A percentile compares a stretch with the other conserved stretches of the same genome.
These are phyloP conservation scores for Gonatopus flavifemur DNA, from an alignment of 1,140 invertebrate genomes.

Conservation along the genomic window DNA sequence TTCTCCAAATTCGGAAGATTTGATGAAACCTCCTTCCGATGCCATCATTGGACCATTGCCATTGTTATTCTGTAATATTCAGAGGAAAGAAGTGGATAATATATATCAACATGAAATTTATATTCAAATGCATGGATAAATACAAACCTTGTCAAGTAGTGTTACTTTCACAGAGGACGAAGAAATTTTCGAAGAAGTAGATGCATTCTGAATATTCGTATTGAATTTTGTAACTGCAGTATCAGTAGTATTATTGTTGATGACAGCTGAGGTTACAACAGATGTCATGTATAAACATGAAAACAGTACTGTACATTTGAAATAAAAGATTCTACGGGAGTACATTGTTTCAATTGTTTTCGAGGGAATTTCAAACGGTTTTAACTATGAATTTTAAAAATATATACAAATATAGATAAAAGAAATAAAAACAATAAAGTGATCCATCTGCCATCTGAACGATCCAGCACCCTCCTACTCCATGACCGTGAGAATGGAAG, in stretches of 20 bases:
- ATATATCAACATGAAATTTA: neutral
- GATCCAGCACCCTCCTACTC: no score
- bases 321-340: conserved; percentile 10
- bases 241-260: conserved; percentile 16
- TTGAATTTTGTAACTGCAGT: neutral
- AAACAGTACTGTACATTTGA: conserved; percentile 11
- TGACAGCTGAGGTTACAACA: conserved; percentile 31
- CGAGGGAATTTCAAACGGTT: neutral
- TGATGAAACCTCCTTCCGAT: conserved; percentile 22
- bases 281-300: conserved; percentile 20
- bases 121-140: neutral
- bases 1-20: neutral
- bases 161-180: neutral
- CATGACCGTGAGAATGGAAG: no score
- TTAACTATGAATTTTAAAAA: conserved; percentile 22
- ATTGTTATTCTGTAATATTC: conserved; percentile 7
- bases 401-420: conserved; percentile 32
- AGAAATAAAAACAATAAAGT: no score
- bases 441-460: no score
- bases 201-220: neutral
- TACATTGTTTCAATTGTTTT: conserved; percentile 3
- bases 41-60: neutral
- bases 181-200: neutral
- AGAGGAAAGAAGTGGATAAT: no score
- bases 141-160: neutral